A percentile compares a stretch with the other conserved stretches of the same genome.
Conservation (phyloP, 2,888 invertebrate genomes). For the Ligdia adustata region DNA sequence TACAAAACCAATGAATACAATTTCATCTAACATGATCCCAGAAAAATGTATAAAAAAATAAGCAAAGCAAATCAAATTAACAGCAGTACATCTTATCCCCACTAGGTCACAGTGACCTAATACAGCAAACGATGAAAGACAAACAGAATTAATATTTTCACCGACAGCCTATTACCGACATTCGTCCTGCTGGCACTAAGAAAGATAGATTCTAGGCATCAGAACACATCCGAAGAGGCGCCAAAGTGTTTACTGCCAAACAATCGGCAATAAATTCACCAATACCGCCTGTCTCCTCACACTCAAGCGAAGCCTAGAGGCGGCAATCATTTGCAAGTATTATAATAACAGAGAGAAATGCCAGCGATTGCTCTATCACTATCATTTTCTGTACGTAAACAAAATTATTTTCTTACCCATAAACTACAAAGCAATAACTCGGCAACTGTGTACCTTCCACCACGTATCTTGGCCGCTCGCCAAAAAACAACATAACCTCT, state of each 20-base stretch:
- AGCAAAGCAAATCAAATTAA: too few species aligned
- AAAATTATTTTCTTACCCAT: constrained; percentile 25
- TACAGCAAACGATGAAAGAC: background rate
- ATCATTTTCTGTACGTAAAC: constrained; percentile 24
- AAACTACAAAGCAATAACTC: constrained; percentile 23
- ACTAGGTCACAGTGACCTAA: too few species aligned
- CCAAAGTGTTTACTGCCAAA: constrained; percentile 22
- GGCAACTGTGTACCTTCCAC: constrained; percentile 22
- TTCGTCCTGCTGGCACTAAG: background rate
- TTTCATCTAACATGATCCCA: too few species aligned
- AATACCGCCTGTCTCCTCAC: constrained; percentile 14
- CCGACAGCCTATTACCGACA: background rate
- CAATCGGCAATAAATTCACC: constrained; percentile 21
- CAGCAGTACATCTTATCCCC: too few species aligned
- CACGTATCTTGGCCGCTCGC: constrained; percentile 22
- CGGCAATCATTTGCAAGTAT: constrained; percentile 27
- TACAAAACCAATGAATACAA: too few species aligned
- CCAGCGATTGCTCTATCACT: constrained; percentile 22
- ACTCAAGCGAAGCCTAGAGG: constrained; percentile 12
- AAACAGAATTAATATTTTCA: background rate
- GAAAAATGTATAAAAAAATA: too few species aligned
- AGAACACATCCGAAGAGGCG: constrained; percentile 4
- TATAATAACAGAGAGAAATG: constrained; percentile 14
- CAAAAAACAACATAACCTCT: constrained; percentile 30
- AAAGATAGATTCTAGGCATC: constrained; percentile 14